These are phyloP conservation scores for Temnothorax nylanderi DNA, from an alignment of 1,140 invertebrate species.

Conservation along the genomic window DNA sequence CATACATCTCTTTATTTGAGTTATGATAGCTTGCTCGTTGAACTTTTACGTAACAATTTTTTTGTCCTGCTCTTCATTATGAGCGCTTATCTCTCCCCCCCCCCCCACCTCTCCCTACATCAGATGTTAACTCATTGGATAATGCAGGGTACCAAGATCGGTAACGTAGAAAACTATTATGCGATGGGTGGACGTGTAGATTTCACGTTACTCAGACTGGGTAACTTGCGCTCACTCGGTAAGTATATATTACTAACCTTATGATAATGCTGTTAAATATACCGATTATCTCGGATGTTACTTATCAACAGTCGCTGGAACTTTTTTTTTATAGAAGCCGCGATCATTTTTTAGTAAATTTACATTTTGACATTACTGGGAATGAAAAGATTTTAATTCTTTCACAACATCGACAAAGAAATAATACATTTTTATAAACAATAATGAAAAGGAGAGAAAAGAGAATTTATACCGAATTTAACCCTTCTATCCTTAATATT, in stretches of 20 bases:
- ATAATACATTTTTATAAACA: not conserved
- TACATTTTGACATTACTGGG: not conserved
- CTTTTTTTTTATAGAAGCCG: not conserved
- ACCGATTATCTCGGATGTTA: not conserved
- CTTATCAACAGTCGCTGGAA: not conserved
- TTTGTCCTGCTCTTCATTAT: not conserved
- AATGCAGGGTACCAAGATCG: not conserved
- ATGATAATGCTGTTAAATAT: not conserved
- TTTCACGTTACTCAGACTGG: not conserved
- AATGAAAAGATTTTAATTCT: constrained; percentile 17
- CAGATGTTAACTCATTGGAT: not conserved
- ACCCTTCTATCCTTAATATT: not conserved
- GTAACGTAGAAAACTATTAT: constrained; percentile 19
- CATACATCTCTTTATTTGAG: not conserved
- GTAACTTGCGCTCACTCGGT: not conserved
- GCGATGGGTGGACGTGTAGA: not conserved
- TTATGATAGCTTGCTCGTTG: not conserved
- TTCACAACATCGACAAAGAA: not conserved
- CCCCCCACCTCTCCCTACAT: no score
- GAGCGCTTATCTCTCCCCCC: no score
- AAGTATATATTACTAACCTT: not conserved
- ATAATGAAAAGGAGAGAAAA: not conserved
- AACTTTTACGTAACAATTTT: constrained; percentile 40
- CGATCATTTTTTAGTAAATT: not conserved
- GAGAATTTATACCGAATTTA: not conserved